Evolutionary conservation across 2,113 vertebrate genomes (phyloP).

Genomic region (Gavia stellata): DNA sequence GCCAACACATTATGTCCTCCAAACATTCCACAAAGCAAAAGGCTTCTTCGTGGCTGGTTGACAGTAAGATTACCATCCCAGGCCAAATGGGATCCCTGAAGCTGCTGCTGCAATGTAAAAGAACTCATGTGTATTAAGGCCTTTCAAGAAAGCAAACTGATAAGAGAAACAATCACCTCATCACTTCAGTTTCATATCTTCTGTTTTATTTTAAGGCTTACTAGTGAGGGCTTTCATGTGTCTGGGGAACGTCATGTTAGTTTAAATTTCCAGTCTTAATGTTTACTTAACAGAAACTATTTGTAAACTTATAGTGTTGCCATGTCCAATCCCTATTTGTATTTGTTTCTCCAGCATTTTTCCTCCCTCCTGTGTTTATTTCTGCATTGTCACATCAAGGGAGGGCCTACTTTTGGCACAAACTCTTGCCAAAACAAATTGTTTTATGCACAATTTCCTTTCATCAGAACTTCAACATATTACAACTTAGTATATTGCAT

Average conservation of each 20-base stretch:
- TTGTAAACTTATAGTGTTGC: conserved; percentile 65
- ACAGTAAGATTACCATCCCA: not conserved
- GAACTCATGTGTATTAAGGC: not conserved
- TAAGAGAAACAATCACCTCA: conserved; percentile 39
- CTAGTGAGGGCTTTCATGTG: conserved; percentile 65
- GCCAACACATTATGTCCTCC: not conserved
- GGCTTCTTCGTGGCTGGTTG: not conserved
- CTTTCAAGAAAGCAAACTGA: not conserved
- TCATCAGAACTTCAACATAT: conserved; percentile 67
- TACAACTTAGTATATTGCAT: conserved; percentile 43
- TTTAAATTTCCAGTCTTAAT: conserved; percentile 65
- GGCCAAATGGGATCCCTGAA: not conserved
- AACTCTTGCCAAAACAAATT: conserved; percentile 67
- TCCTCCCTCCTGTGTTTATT: conserved; percentile 67
- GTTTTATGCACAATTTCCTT: conserved; percentile 66
- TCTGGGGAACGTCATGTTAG: conserved; percentile 51
- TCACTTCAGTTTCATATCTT: conserved; percentile 51
- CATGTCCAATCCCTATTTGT: conserved; percentile 62
- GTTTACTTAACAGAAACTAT: conserved; percentile 70
- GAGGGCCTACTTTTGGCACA: conserved; percentile 60
- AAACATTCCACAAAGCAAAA: not conserved
- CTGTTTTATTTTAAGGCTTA: conserved; percentile 40
- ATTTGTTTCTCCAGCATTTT: conserved; percentile 67
- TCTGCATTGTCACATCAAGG: conserved; percentile 74
- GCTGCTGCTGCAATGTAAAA: not conserved